phyloP scores from a whole-genome alignment of 2,113 vertebrate genomes.

The Equus przewalskii region DNA sequence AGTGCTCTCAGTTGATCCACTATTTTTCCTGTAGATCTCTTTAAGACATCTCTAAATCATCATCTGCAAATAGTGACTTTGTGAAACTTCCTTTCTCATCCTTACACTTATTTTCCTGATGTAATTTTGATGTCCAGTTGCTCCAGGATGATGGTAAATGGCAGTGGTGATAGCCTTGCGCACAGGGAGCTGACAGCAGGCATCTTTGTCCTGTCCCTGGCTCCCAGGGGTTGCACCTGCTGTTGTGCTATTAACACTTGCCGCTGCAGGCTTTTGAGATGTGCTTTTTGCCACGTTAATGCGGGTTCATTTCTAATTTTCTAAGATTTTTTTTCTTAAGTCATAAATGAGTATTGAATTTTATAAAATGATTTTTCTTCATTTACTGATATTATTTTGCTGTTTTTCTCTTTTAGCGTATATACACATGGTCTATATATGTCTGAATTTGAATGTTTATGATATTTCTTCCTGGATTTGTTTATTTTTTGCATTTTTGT shows the following conservation, averaged over 20 bases:
- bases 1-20: fast-evolving
- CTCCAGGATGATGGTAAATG: not conserved
- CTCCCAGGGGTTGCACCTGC: no score
- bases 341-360: not conserved
- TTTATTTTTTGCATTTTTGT: not conserved
- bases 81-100: not conserved
- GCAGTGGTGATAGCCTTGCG: not conserved
- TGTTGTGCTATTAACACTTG: not conserved
- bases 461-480: not conserved
- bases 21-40: not conserved
- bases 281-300: not conserved
- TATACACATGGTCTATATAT: not conserved
- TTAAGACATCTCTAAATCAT: not conserved
- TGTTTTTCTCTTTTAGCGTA: not conserved
- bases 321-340: not conserved
- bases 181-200: fast-evolving
- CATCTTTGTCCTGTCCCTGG: not conserved
- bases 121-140: not conserved
- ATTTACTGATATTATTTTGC: not conserved
- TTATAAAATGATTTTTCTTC: not conserved
- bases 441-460: not conserved
- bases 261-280: not conserved
- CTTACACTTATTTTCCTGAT: not conserved
- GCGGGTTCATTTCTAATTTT: not conserved
- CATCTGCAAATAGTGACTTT: not conserved